Conservation (phyloP, 2,797 vertebrate genomes). For the Takifugu ocellatus region DNA sequence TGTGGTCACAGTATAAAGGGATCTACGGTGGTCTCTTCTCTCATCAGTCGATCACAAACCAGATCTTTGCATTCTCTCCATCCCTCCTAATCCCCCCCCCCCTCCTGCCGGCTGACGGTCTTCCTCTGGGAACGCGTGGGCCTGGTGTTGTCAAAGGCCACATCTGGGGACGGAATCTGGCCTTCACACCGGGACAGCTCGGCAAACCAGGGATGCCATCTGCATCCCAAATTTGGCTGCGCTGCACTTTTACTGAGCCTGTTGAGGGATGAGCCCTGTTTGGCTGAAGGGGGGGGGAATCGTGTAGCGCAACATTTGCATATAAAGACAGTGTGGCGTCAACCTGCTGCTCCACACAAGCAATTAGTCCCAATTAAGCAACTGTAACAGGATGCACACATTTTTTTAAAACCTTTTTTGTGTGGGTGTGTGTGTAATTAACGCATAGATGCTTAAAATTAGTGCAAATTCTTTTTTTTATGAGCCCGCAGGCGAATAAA, state of each 20-base stretch:
- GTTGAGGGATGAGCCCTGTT: conserved; percentile 14
- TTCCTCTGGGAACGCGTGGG: conserved; percentile 10
- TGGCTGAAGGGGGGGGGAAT: not conserved
- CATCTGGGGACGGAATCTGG: conserved; percentile 29
- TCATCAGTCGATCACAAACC: conserved; percentile 32
- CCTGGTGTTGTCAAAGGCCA: conserved; percentile 26
- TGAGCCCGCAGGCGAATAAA: too few relatives aligned
- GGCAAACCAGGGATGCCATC: conserved; percentile 25
- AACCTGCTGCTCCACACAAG: too few relatives aligned
- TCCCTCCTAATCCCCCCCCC: conserved; percentile 21
- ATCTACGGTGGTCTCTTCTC: conserved; percentile 21
- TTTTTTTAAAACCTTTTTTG: too few relatives aligned
- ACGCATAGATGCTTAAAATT: too few relatives aligned
- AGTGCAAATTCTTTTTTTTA: too few relatives aligned
- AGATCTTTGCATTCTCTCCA: conserved; percentile 17
- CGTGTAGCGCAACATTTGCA: too few relatives aligned
- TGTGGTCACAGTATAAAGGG: conserved; percentile 1
- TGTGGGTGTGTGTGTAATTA: too few relatives aligned
- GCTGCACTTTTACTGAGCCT: conserved; percentile 11
- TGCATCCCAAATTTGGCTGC: conserved; percentile 32
- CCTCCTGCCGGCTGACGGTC: conserved; percentile 15
- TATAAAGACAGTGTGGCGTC: too few relatives aligned
- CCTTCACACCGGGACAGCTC: conserved; percentile 21
- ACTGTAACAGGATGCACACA: too few relatives aligned
- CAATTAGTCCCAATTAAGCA: too few relatives aligned